These are phyloP conservation scores for Eristalinus sepulchralis DNA, from an alignment of 2,888 invertebrate genomes.

Conservation along the genomic window DNA sequence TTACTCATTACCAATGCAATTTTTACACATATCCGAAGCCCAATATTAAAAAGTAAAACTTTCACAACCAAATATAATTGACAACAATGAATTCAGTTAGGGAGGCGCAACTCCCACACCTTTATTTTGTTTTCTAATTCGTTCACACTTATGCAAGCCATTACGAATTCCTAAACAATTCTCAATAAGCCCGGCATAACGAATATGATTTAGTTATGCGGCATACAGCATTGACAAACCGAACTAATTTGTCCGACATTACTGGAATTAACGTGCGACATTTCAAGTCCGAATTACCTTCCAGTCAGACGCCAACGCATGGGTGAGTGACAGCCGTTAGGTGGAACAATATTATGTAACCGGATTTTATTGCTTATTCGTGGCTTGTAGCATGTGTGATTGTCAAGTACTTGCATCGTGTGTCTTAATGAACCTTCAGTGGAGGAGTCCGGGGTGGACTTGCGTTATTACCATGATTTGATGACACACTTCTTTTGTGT, in stretches of 20 bases:
- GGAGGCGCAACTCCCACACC: slow-evolving; percentile 18
- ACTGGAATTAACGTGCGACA: slow-evolving; percentile 24
- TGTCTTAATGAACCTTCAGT: neutral
- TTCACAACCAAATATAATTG: slow-evolving; percentile 48
- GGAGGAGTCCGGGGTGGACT: neutral
- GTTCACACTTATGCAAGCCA: slow-evolving; percentile 4
- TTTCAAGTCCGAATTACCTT: slow-evolving; percentile 1
- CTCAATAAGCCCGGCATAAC: slow-evolving; percentile 19
- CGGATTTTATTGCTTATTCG: neutral
- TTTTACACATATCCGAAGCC: neutral
- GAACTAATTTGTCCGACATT: slow-evolving; percentile 37
- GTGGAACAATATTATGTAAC: neutral
- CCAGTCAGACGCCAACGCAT: neutral
- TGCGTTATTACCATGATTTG: no score
- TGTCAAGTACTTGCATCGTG: neutral
- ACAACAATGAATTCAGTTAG: slow-evolving; percentile 18
- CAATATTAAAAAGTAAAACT: slow-evolving; percentile 11
- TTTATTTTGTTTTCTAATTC: slow-evolving; percentile 23
- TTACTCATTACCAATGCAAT: neutral
- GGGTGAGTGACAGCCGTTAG: neutral
- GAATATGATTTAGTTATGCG: slow-evolving; percentile 30
- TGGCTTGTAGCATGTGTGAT: neutral
- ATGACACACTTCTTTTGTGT: no score
- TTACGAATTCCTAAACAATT: slow-evolving; percentile 14
- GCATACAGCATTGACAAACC: slow-evolving; percentile 28